Evolutionary conservation across 37 sponge, comb jelly and placozoan species (phyloP).

Genomic region (Spongia lamella): DNA sequence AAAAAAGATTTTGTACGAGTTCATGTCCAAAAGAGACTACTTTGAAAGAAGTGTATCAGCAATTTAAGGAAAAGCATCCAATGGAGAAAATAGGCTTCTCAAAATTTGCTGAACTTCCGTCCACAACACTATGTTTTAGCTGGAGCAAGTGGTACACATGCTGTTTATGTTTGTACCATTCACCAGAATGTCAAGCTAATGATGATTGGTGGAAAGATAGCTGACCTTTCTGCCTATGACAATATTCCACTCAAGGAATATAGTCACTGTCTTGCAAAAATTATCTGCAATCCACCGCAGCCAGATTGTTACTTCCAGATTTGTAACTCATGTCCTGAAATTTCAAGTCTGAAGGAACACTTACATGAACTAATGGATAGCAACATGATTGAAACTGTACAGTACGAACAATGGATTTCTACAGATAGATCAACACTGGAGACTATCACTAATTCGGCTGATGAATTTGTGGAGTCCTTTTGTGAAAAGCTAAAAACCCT

Average conservation of each 20-base stretch:
- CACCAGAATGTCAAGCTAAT: constrained; percentile 46
- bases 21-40: constrained; percentile 21
- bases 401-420: constrained; percentile 6
- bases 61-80: constrained; percentile 17
- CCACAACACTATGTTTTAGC: constrained; percentile 34
- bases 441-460: constrained; percentile 3
- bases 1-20: constrained; percentile 28
- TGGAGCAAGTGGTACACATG: constrained; percentile 35
- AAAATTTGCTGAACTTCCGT: constrained; percentile 27
- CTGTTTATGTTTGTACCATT: constrained; percentile 42
- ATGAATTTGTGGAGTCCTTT: constrained; percentile 31
- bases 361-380: not conserved
- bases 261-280: constrained; percentile 25
- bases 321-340: constrained; percentile 17
- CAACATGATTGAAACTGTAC: constrained; percentile 1
- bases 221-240: not conserved
- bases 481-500: constrained; percentile 26
- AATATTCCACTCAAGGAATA: constrained; percentile 17
- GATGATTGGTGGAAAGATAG: constrained; percentile 4
- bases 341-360: constrained; percentile 14
- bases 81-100: constrained; percentile 29
- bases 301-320: constrained; percentile 21
- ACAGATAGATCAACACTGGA: constrained; percentile 33
- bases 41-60: constrained; percentile 11
- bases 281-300: constrained; percentile 33